Base-by-base conservation (phyloP, 2,888 invertebrate genomes). In the Coelogynopora nodosa region DNA sequence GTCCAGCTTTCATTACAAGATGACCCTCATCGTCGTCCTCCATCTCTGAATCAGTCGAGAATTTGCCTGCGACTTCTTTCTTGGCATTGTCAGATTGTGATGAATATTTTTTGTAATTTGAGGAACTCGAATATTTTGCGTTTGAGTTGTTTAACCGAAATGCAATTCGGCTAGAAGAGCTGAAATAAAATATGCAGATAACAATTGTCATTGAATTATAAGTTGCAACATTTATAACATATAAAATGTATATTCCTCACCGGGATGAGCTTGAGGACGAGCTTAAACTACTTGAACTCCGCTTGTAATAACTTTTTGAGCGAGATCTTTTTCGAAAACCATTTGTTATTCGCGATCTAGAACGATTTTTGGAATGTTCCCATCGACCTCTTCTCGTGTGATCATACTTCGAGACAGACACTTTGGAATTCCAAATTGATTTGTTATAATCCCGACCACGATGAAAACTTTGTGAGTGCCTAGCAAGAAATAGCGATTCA, bases 11-110 rank as follows among this genome's bases (percentile, higher is more conserved):
- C 86, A 86, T 86, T 0, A 86, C 86, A 30, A 86, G 80, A 31
- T 86, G 80, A n/a, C 86, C 86, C 10, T 86, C 86, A 82, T 86
- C 80, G 49, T 86, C 86, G 27, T 82, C 82, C 23, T 82, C 81
- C 81, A 80, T 49, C 18, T 49, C 49, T 13, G 49, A 49, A 49
- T 18, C 49, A 49, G 49, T 13, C 18, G 49, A 49, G 18, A 13
- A 49, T 49, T 18, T 5, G 5, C 18, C 18, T 18, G 49, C 18
- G 18, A 49, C 18, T 13, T 13, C 18, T 5, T 18, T 18, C 5
- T 49, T 49, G 49, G 5, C 18, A 49, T 18, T 13, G 18, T 49
- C 18, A 18, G 49, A 5, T 49, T 49, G 10, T 13, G 49, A 13
- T 5, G 5, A 5, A 49, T 49, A 49, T 49, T 13, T 13, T 49